Evolutionary conservation across 2,888 invertebrate species (phyloP).

Genomic region (Troides helena): DNA sequence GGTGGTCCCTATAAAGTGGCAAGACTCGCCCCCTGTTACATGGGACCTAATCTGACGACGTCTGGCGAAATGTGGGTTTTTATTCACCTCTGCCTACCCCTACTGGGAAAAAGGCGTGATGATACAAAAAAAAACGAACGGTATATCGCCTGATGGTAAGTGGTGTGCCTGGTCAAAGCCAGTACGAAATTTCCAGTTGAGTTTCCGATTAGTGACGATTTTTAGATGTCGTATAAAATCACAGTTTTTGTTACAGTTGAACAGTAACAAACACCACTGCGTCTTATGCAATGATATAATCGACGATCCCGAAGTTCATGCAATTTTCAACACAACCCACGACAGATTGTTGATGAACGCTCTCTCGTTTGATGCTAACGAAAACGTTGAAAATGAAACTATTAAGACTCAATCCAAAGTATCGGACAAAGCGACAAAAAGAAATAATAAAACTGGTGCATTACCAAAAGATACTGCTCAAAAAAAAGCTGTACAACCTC

Average conservation of each 20-base stretch:
- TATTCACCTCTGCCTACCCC: too few species aligned
- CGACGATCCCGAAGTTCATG: constrained; percentile 3
- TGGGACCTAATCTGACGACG: too few species aligned
- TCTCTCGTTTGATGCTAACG: neutral
- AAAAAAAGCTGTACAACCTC: too few species aligned
- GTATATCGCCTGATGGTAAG: too few species aligned
- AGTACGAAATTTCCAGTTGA: too few species aligned
- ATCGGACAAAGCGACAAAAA: neutral
- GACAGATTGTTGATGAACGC: neutral
- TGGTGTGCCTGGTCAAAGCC: too few species aligned
- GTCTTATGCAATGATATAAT: constrained; percentile 23
- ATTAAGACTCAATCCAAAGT: neutral
- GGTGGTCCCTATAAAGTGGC: too few species aligned
- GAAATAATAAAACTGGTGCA: neutral
- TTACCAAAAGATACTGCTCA: neutral
- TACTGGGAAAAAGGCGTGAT: too few species aligned
- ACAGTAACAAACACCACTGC: constrained; percentile 7
- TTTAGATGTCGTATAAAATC: neutral
- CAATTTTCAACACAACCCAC: neutral
- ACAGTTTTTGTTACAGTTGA: constrained; percentile 16
- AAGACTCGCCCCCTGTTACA: too few species aligned
- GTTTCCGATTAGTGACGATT: too few species aligned
- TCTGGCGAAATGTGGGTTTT: too few species aligned
- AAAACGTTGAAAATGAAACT: neutral
- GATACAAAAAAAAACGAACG: too few species aligned